phyloP scores from a whole-genome alignment of 2,888 invertebrate genomes.

The Chrysomela aeneicollis region DNA sequence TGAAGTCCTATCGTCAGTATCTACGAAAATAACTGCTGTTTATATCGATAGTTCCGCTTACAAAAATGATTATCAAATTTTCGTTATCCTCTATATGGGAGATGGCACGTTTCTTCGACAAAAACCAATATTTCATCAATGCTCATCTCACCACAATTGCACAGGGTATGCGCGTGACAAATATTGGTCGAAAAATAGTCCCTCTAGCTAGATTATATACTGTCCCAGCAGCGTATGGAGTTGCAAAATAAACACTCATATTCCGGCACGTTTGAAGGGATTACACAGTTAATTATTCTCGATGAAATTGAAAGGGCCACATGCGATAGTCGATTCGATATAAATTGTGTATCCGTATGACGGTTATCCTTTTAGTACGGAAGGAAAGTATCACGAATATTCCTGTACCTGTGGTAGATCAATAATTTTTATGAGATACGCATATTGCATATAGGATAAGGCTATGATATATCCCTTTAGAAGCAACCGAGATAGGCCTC shows the following conservation, averaged over 20 bases:
- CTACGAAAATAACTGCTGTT: no score
- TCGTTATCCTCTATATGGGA: background rate
- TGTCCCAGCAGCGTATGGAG: conserved; percentile 31
- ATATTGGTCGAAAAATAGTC: background rate
- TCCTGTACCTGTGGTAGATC: no score
- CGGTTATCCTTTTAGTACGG: background rate
- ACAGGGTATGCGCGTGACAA: background rate
- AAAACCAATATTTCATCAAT: conserved; percentile 1
- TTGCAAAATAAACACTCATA: conserved; percentile 51
- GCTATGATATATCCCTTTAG: no score
- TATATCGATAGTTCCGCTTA: no score
- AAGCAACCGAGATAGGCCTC: no score
- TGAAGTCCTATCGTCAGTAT: no score
- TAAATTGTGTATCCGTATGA: conserved; percentile 8
- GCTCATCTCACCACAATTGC: background rate
- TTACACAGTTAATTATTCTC: conserved; percentile 52
- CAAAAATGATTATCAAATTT: background rate
- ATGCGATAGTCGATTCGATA: conserved; percentile 12
- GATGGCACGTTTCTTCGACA: background rate
- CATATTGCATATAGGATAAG: no score
- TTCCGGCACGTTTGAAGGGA: conserved; percentile 47
- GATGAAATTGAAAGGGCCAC: conserved; percentile 42
- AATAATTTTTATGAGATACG: no score
- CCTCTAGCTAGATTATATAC: background rate
- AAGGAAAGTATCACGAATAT: background rate